Evolutionary conservation across 2,888 invertebrate genomes (phyloP).

Genomic region (Thecocarcelia acutangulata): DNA sequence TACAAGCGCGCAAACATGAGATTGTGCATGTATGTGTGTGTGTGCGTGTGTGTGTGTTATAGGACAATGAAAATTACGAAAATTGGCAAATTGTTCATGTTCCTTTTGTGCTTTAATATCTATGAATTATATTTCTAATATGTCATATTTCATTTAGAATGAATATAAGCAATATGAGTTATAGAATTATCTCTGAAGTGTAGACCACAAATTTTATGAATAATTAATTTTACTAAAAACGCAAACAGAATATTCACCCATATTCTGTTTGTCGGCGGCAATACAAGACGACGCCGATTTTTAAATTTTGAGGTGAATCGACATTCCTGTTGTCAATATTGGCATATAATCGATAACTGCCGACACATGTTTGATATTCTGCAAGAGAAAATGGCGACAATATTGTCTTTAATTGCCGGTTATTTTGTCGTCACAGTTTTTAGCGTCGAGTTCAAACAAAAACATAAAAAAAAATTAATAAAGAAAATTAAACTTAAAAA

Average conservation of each 20-base stretch:
- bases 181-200: background rate
- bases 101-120: slow-evolving; percentile 31
- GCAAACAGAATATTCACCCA: slow-evolving; percentile 48
- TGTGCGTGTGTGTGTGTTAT: slow-evolving; percentile 5
- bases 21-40: background rate
- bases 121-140: slow-evolving; percentile 30
- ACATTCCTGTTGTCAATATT: too few relatives aligned
- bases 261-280: too few relatives aligned
- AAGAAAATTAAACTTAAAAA: too few relatives aligned
- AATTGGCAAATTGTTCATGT: slow-evolving; percentile 52
- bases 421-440: too few relatives aligned
- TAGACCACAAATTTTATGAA: slow-evolving; percentile 47
- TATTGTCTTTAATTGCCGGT: too few relatives aligned
- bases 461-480: too few relatives aligned
- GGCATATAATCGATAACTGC: too few relatives aligned
- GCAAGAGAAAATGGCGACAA: too few relatives aligned
- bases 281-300: too few relatives aligned
- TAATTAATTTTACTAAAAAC: slow-evolving; percentile 50
- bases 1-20: background rate
- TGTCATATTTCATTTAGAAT: slow-evolving; percentile 30
- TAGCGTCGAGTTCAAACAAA: too few relatives aligned
- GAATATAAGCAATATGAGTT: background rate
- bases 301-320: too few relatives aligned
- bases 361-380: too few relatives aligned
- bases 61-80: slow-evolving; percentile 49